Conservation (phyloP, 2,888 invertebrate genomes). For the Cephonodes hylas region DNA sequence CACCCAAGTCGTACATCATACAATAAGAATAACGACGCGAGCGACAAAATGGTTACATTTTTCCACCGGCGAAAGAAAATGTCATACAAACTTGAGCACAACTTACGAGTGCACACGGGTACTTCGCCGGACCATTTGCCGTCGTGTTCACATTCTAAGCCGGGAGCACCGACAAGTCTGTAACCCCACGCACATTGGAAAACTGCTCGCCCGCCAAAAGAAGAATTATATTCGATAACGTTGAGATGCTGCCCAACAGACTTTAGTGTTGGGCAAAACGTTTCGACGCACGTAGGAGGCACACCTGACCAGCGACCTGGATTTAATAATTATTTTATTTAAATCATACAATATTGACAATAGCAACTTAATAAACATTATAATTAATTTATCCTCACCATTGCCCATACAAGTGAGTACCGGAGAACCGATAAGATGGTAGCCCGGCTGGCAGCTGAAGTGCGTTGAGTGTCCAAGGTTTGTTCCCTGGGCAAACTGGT, state of each 20-base stretch:
- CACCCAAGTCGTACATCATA: not conserved
- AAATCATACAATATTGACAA: too few species aligned
- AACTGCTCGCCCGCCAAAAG: conserved; percentile 89
- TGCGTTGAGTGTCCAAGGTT: conserved; percentile 86
- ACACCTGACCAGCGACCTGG: conserved; percentile 89
- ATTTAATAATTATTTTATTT: too few species aligned
- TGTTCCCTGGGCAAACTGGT: conserved; percentile 88
- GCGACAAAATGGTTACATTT: not conserved
- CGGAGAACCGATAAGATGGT: conserved; percentile 87
- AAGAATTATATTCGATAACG: conserved; percentile 89
- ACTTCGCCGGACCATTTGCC: conserved; percentile 90
- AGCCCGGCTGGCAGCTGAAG: conserved; percentile 91
- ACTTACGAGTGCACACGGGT: conserved; percentile 88
- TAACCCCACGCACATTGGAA: conserved; percentile 94
- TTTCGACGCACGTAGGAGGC: conserved; percentile 87
- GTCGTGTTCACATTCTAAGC: conserved; percentile 89
- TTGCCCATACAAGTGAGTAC: conserved; percentile 91
- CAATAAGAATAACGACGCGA: too few species aligned
- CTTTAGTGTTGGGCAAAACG: conserved; percentile 88
- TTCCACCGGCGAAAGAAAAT: not conserved
- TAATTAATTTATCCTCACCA: too few species aligned
- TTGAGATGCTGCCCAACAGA: conserved; percentile 86
- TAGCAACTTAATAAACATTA: too few species aligned
- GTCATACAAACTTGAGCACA: not conserved
- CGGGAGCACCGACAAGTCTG: conserved; percentile 87